Percentiles rank a stretch among this genome's conserved stretches.
These are phyloP conservation scores for Magallana nippona DNA, from an alignment of 2,888 invertebrate genomes.

Conservation along the genomic window DNA sequence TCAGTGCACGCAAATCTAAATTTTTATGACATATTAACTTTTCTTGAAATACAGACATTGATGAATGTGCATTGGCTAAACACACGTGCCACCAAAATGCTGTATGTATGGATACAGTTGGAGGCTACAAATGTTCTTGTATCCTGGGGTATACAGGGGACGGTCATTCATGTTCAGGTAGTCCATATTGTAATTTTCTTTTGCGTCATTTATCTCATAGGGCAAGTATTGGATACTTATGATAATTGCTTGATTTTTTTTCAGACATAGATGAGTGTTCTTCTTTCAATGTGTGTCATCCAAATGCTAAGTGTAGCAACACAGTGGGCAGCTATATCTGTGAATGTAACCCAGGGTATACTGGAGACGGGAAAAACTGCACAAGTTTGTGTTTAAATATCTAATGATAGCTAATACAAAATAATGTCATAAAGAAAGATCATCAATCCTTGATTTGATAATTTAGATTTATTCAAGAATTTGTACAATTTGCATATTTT, in stretches of 20 bases:
- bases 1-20: too few species aligned
- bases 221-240: too few species aligned
- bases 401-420: too few species aligned
- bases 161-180: neutral
- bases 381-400: too few species aligned
- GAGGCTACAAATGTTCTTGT: slow-evolving; percentile 41
- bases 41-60: slow-evolving; percentile 39
- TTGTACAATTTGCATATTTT: too few species aligned
- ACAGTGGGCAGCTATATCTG: neutral
- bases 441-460: too few species aligned
- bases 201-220: too few species aligned
- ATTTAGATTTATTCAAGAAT: too few species aligned
- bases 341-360: neutral
- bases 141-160: slow-evolving; percentile 38
- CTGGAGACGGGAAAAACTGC: neutral
- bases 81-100: slow-evolving; percentile 20
- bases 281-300: neutral
- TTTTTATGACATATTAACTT: neutral
- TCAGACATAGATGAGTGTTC: slow-evolving; percentile 15
- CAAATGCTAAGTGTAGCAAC: neutral
- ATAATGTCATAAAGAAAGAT: too few species aligned
- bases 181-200: too few species aligned
- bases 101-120: slow-evolving; percentile 36
- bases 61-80: slow-evolving; percentile 33
- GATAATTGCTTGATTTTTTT: neutral